Evolutionary conservation across 2,797 vertebrate species (phyloP).

Genomic region (Argyrosomus regius): DNA sequence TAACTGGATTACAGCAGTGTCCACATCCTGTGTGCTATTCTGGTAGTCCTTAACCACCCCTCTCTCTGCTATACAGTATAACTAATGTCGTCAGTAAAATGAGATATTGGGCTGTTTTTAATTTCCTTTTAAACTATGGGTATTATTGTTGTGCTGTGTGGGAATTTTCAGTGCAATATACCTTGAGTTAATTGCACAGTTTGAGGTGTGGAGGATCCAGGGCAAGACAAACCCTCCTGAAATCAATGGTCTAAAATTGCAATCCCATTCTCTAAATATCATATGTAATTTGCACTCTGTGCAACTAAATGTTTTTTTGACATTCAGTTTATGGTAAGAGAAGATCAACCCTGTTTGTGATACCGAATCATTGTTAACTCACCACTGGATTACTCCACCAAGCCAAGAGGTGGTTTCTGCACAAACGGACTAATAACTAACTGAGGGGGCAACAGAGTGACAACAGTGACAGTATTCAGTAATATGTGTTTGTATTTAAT

Average conservation of each 20-base stretch:
- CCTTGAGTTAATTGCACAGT: neutral
- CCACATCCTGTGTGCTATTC: conserved; percentile 8
- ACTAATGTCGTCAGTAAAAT: neutral
- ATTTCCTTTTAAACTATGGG: neutral
- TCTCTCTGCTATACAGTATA: neutral
- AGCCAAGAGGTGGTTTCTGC: neutral
- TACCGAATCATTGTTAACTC: neutral
- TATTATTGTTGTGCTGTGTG: neutral
- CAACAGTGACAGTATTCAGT: too few species aligned
- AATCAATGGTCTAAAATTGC: neutral
- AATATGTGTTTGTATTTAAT: neutral
- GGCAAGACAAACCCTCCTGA: neutral
- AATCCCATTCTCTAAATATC: neutral
- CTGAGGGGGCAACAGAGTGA: too few species aligned
- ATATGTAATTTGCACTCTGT: conserved; percentile 8
- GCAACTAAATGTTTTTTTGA: neutral
- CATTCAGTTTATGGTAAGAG: neutral
- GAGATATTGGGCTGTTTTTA: conserved; percentile 1
- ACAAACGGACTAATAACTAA: neutral
- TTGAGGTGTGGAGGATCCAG: neutral
- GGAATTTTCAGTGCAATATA: neutral
- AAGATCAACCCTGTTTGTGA: neutral
- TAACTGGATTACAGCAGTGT: conserved; percentile 32
- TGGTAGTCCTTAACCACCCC: neutral
- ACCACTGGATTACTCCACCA: too few species aligned